Evolutionary conservation across 2,888 invertebrate species (phyloP).

Genomic region (Apamea epomidion): DNA sequence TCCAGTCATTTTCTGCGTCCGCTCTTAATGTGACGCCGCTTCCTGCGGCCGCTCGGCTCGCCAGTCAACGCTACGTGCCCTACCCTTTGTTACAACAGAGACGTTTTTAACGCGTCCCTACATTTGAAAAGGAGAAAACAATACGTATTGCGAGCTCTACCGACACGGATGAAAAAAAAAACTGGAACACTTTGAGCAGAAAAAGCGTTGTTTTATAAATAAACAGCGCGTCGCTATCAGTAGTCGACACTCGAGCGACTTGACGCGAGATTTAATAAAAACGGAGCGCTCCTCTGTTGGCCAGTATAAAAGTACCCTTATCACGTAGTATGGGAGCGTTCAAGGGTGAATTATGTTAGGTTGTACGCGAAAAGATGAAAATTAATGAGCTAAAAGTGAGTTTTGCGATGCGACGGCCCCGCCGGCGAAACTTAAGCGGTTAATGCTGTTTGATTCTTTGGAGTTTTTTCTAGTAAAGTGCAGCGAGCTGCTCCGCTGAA

Average conservation of each 20-base stretch:
- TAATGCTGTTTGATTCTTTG: conserved; percentile 82
- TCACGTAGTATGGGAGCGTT: conserved; percentile 88
- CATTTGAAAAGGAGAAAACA: conserved; percentile 78
- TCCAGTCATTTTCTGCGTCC: conserved; percentile 71
- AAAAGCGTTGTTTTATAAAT: conserved; percentile 88
- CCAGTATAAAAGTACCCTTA: conserved; percentile 86
- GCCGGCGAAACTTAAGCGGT: conserved; percentile 76
- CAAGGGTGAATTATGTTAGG: conserved; percentile 89
- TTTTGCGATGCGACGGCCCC: conserved; percentile 73
- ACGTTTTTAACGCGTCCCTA: conserved; percentile 79
- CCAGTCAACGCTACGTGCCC: conserved; percentile 67
- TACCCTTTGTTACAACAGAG: conserved; percentile 75
- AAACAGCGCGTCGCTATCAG: conserved; percentile 87
- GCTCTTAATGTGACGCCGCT: conserved; percentile 71
- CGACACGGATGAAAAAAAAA: conserved; percentile 75
- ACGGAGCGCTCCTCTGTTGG: conserved; percentile 77
- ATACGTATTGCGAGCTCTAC: conserved; percentile 74
- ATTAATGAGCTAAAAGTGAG: conserved; percentile 90
- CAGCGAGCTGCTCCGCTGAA: conserved; percentile 71
- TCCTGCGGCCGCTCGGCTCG: conserved; percentile 68
- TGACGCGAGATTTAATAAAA: conserved; percentile 86
- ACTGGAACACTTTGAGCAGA: conserved; percentile 82
- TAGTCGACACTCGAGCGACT: conserved; percentile 87
- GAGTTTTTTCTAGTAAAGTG: conserved; percentile 73
- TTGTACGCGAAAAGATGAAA: conserved; percentile 88